Evolutionary conservation across 2,888 invertebrate species (phyloP).

Genomic region (Cephalotes varians): DNA sequence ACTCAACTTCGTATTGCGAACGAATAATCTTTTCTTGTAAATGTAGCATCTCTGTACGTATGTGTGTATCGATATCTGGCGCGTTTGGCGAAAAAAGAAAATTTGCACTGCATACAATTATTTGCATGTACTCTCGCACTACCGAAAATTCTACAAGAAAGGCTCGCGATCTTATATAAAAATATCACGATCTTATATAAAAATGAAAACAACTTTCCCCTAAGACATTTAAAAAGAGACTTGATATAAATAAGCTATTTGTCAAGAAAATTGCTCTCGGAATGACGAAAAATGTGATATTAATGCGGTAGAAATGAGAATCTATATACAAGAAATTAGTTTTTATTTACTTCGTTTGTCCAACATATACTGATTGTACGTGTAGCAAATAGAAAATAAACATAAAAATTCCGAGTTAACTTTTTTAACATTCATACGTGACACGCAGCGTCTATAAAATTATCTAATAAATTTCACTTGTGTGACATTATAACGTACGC

Average conservation of each 20-base stretch:
- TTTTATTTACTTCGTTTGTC: neutral
- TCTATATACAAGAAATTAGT: neutral
- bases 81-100: neutral
- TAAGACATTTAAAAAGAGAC: neutral
- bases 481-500: neutral
- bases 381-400: neutral
- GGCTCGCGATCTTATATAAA: too few species aligned
- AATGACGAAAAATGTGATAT: neutral
- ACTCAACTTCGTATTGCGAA: neutral
- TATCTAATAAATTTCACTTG: conserved; percentile 13
- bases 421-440: neutral
- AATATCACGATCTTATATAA: too few species aligned
- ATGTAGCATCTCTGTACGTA: neutral
- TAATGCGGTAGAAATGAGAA: conserved; percentile 8
- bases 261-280: neutral
- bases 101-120: neutral
- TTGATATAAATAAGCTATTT: conserved; percentile 1
- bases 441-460: neutral
- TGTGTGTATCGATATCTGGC: neutral
- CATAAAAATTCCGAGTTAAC: neutral
- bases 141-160: too few species aligned
- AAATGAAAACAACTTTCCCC: too few species aligned
- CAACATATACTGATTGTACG: neutral
- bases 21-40: neutral
- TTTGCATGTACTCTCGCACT: too few species aligned